Evolutionary conservation across 1,140 invertebrate species (phyloP), one percentile per base, ranked within the genome.

Genomic region (Geopemphigus sp.): DNA sequence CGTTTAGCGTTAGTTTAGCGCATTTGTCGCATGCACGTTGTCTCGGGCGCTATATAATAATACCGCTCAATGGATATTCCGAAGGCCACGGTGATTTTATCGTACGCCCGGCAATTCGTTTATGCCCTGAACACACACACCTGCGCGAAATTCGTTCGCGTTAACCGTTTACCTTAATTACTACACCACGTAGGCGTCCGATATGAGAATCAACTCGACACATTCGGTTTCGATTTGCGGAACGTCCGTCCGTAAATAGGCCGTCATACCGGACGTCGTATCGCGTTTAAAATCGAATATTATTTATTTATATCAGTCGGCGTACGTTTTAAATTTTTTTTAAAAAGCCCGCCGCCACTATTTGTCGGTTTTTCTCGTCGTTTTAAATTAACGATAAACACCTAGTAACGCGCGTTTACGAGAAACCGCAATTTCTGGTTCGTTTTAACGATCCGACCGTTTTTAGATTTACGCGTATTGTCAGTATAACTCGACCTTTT

Each of bases 191-290:
- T 66, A 68, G 39, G 39, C 66, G 39, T 22, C 47, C 66, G 39
- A 47, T 68, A 68, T 24, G 66, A 45, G 66, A 68, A 68, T 22
- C 39, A 26, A 68, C 66, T 68, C 26, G 39, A 68, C 47, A 68
- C 22, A 24, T 14, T 50, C 5, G 66, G 50, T 68, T 68, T 50
- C 15, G 5, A 24, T 50, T 47, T 26, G 39, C 66, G 24, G 45
- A 50, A 22, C 47, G 45, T 68, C 66, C 26, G 47, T 11, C n/a
- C n/a, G n/a, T n/a, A n/a, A 50, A 8, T 39, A 39, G 45, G 66
- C 22, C 45, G 45, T 68, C 24, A 50, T 45, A 68, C 22, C 12
- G 22, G 39, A 14, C 11, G 12, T 22, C 12, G 32, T 22, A n/a
- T 66, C n/a, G n/a, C 5, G 39, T 22, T n/a, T 66, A 66, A 66